These are phyloP conservation scores for Hydrotaea diabolus DNA, from an alignment of 2,888 invertebrate species.

Conservation along the genomic window DNA sequence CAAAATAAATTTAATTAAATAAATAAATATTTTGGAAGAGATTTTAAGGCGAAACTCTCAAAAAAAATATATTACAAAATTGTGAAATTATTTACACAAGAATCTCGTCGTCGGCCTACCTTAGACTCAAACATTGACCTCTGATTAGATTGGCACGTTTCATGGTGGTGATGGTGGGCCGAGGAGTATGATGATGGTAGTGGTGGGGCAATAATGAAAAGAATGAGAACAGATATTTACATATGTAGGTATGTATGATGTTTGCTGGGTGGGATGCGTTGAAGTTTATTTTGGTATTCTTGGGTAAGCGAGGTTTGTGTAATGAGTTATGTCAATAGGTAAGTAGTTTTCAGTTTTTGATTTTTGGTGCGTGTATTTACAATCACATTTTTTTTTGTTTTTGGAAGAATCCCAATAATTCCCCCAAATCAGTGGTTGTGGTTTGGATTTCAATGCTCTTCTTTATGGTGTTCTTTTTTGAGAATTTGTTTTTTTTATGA, in stretches of 20 bases:
- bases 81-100: not conserved
- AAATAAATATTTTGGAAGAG: not conserved
- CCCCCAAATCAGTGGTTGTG: not conserved
- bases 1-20: constrained; percentile 66
- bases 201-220: constrained; percentile 20
- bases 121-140: constrained; percentile 77
- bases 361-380: constrained; percentile 8
- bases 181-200: not conserved
- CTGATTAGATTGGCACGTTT: constrained; percentile 77
- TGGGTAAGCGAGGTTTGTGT: not conserved
- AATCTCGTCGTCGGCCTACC: constrained; percentile 69
- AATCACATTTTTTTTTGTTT: not conserved
- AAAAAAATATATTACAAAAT: not conserved
- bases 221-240: constrained; percentile 38
- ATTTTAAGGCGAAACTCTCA: too few relatives aligned
- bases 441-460: not conserved
- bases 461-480: not conserved
- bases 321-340: constrained; percentile 10
- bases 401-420: not conserved
- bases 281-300: not conserved
- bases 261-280: constrained; percentile 7
- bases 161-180: constrained; percentile 39
- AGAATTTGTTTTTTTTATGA: not conserved
- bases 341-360: constrained; percentile 1
- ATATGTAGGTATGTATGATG: constrained; percentile 16